phyloP scores from a whole-genome alignment of 2,113 vertebrate species.

The Saiga tatarica region DNA sequence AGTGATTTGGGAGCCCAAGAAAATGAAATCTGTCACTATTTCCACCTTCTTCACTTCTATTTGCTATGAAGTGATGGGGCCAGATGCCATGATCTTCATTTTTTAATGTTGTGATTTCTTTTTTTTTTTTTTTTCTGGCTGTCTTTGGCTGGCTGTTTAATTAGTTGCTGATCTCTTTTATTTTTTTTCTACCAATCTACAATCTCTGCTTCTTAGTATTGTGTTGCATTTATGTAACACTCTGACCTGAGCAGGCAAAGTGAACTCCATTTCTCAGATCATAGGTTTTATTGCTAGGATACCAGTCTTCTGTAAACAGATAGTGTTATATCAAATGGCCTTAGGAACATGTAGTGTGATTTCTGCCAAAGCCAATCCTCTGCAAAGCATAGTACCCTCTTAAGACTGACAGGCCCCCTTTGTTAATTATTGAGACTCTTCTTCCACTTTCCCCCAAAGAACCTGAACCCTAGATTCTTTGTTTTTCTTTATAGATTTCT shows the following conservation, averaged over 20 bases:
- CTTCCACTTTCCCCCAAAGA: neutral
- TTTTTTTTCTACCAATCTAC: neutral
- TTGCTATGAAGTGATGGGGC: neutral
- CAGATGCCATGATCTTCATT: neutral
- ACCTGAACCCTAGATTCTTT: conserved; percentile 1
- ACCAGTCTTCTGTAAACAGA: neutral
- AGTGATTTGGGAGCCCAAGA: neutral
- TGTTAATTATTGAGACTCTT: neutral
- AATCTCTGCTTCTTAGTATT: neutral
- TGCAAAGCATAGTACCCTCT: neutral
- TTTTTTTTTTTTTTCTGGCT: neutral
- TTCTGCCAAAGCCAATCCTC: neutral
- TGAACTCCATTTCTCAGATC: neutral
- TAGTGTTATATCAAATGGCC: neutral
- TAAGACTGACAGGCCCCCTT: neutral
- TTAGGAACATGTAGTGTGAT: neutral
- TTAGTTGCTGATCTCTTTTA: neutral
- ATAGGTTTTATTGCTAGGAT: conserved; percentile 22
- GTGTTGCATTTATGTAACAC: neutral
- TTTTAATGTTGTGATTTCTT: neutral
- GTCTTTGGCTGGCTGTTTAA: neutral
- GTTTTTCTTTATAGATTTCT: conserved; percentile 74
- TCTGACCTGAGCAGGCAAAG: neutral
- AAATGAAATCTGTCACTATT: neutral
- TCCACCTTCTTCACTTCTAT: neutral